Conservation (phyloP, 2,797 vertebrate species). For the Salarias fasciatus region DNA sequence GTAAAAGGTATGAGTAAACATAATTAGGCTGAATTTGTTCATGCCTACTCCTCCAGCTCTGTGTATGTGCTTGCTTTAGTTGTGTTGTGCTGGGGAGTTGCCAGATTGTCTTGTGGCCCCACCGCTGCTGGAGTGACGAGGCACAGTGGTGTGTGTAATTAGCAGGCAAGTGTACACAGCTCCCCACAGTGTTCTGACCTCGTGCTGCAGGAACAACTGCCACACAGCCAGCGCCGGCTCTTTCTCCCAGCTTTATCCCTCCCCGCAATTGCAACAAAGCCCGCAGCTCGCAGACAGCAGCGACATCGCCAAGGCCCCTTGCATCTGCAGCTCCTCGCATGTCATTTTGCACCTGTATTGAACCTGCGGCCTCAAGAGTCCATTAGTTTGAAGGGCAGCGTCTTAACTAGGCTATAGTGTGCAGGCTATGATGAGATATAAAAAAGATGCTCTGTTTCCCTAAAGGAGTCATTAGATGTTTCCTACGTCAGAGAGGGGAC, state of each 20-base stretch:
- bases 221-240: constrained; percentile 47
- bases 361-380: constrained; percentile 45
- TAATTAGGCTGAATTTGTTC: constrained; percentile 75
- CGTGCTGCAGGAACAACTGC: constrained; percentile 64
- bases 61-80: constrained; percentile 68
- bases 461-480: constrained; percentile 63
- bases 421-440: constrained; percentile 28
- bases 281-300: constrained; percentile 64
- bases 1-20: constrained; percentile 73
- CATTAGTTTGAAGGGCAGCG: constrained; percentile 36
- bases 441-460: constrained; percentile 5
- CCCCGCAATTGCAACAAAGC: constrained; percentile 55
- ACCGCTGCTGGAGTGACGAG: constrained; percentile 65
- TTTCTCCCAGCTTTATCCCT: constrained; percentile 33
- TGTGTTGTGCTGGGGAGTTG: constrained; percentile 71
- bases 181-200: constrained; percentile 81
- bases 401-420: constrained; percentile 46
- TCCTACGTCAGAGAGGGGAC: constrained; percentile 25
- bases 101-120: constrained; percentile 79
- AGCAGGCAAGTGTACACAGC: constrained; percentile 79
- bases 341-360: constrained; percentile 36
- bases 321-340: constrained; percentile 23
- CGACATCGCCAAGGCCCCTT: constrained; percentile 38
- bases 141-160: constrained; percentile 80
- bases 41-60: constrained; percentile 47